Evolutionary conservation across 92 coral and sea anemone species (phyloP).

Genomic region (Phenganax marumi): DNA sequence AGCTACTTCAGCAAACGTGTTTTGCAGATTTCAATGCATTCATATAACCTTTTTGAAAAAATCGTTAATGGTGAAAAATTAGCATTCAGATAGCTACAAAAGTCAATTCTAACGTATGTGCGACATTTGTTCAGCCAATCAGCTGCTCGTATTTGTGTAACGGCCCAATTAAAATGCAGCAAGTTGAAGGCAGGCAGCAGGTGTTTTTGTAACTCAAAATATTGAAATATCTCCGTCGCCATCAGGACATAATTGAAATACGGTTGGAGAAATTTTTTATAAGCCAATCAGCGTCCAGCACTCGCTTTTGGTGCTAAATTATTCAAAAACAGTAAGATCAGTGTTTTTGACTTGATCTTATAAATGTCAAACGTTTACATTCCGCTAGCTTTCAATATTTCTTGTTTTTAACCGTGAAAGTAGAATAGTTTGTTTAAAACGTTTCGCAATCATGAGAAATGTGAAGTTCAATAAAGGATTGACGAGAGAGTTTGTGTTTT

Average conservation of each 20-base stretch:
- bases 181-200: conserved; percentile 9
- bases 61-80: neutral
- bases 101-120: neutral
- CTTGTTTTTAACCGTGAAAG: neutral
- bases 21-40: no score
- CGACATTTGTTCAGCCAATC: conserved; percentile 4
- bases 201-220: conserved; percentile 27
- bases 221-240: conserved; percentile 21
- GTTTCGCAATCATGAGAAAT: neutral
- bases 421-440: no score
- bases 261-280: neutral
- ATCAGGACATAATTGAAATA: conserved; percentile 2
- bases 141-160: neutral
- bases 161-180: neutral
- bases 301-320: conserved; percentile 16
- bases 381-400: neutral
- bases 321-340: conserved; percentile 32
- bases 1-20: no score
- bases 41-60: no score
- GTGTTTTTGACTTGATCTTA: neutral
- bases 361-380: neutral
- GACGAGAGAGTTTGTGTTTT: conserved; percentile 56
- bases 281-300: neutral
- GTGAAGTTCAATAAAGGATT: conserved; percentile 60
- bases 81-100: neutral